These are phyloP conservation scores for Caenorhabditis sp. DNA, from an alignment of 2,888 invertebrate species.

Conservation along the genomic window DNA sequence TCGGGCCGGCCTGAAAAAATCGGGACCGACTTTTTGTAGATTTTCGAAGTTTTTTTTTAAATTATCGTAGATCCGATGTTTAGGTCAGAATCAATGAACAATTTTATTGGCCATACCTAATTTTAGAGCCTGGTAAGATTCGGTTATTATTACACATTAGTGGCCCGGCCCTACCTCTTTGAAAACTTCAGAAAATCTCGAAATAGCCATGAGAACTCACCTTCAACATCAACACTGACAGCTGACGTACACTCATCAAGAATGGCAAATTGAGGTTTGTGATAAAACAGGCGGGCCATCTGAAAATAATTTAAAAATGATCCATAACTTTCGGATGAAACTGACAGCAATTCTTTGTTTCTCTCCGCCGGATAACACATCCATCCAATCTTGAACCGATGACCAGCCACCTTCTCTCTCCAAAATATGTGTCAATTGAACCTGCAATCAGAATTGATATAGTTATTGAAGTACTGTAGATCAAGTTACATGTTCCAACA, in stretches of 20 bases:
- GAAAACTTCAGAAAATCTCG: too few relatives aligned
- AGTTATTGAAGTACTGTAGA: not conserved
- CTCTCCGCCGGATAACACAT: slow-evolving; percentile 74
- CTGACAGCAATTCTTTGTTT: slow-evolving; percentile 76
- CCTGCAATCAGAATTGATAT: slow-evolving; percentile 24
- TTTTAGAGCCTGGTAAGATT: too few relatives aligned
- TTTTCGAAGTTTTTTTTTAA: too few relatives aligned
- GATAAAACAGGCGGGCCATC: slow-evolving; percentile 71
- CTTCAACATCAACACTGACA: slow-evolving; percentile 74
- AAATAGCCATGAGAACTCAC: too few relatives aligned
- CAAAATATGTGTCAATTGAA: slow-evolving; percentile 54
- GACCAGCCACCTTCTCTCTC: slow-evolving; percentile 72
- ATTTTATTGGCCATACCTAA: too few relatives aligned
- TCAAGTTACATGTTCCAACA: slow-evolving; percentile 81
- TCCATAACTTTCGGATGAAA: not conserved
- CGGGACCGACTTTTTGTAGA: too few relatives aligned
- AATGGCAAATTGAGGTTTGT: slow-evolving; percentile 73
- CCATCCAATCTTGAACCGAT: slow-evolving; percentile 85
- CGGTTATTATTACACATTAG: too few relatives aligned
- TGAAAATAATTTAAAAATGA: slow-evolving; percentile 17
- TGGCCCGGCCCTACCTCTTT: too few relatives aligned
- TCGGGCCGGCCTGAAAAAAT: too few relatives aligned
- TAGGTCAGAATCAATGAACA: too few relatives aligned
- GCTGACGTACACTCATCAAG: slow-evolving; percentile 75
- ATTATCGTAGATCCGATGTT: too few relatives aligned